Conservation (phyloP, 2,797 vertebrate species). For the Chelon labrosus region DNA sequence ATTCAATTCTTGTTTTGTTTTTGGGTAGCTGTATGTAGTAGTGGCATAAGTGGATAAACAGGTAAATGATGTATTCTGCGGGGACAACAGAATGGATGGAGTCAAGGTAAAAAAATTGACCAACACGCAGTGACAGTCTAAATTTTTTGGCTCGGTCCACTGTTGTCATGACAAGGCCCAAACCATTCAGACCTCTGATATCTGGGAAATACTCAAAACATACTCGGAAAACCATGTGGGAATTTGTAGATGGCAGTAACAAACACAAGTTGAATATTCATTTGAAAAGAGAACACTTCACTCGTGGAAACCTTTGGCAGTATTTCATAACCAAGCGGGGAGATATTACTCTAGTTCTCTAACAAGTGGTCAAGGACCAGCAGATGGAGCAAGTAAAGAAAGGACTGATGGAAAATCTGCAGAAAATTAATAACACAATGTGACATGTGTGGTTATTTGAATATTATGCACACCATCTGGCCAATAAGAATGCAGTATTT, state of each 20-base stretch:
- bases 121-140: background rate
- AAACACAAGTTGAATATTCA: too few relatives aligned
- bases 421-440: too few relatives aligned
- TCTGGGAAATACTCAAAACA: background rate
- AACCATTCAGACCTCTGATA: background rate
- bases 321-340: too few relatives aligned
- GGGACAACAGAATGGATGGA: background rate
- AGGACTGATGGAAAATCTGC: too few relatives aligned
- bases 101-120: background rate
- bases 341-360: too few relatives aligned
- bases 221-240: too few relatives aligned
- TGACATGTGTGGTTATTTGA: too few relatives aligned
- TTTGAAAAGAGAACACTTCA: too few relatives aligned
- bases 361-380: too few relatives aligned
- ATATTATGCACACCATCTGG: background rate
- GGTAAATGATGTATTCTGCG: background rate
- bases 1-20: conserved; percentile 27
- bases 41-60: conserved; percentile 14
- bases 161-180: background rate
- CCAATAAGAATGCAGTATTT: conserved; percentile 1
- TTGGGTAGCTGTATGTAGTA: background rate
- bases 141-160: background rate
- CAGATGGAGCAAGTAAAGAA: too few relatives aligned
- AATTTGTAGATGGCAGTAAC: too few relatives aligned
- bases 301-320: too few relatives aligned